Percentiles rank a stretch among this genome's conserved stretches.
Conservation (phyloP, 2,113 vertebrate species). For the Sinocyclocheilus maitianheensis region DNA sequence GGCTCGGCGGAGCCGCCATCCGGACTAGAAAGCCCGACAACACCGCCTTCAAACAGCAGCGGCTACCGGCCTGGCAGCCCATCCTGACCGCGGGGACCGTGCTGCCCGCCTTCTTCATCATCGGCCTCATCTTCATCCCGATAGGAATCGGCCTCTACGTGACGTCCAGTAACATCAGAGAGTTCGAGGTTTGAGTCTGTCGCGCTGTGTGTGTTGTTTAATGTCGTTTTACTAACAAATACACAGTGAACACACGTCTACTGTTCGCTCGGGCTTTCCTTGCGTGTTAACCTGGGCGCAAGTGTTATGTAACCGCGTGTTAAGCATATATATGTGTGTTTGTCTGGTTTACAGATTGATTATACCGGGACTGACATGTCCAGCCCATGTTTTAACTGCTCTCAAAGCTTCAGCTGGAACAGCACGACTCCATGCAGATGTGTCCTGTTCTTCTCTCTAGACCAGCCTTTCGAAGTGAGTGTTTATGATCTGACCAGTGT, state of each 20-base stretch:
- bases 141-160: conserved; percentile 93
- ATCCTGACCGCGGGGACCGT: conserved; percentile 91
- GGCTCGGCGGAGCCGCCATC: conserved; percentile 63
- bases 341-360: conserved; percentile 80
- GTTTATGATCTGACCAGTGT: background rate
- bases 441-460: conserved; percentile 83
- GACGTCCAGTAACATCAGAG: conserved; percentile 93
- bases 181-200: conserved; percentile 80
- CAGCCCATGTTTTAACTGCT: conserved; percentile 88
- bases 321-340: background rate
- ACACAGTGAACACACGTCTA: too few species aligned
- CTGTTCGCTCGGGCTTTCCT: too few species aligned
- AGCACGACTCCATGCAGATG: conserved; percentile 79
- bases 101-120: conserved; percentile 91
- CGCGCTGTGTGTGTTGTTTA: background rate
- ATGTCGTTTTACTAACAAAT: background rate
- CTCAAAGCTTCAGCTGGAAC: conserved; percentile 80
- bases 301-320: background rate
- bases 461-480: conserved; percentile 87
- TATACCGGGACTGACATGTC: conserved; percentile 86
- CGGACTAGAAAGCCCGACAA: conserved; percentile 86
- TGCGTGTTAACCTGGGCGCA: too few species aligned
- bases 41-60: conserved; percentile 92
- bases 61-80: conserved; percentile 92
- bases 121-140: conserved; percentile 93